A percentile compares a stretch with the other conserved stretches of the same genome.
Evolutionary conservation across 2,888 invertebrate genomes (phyloP).

Genomic region (Alitta virens): DNA sequence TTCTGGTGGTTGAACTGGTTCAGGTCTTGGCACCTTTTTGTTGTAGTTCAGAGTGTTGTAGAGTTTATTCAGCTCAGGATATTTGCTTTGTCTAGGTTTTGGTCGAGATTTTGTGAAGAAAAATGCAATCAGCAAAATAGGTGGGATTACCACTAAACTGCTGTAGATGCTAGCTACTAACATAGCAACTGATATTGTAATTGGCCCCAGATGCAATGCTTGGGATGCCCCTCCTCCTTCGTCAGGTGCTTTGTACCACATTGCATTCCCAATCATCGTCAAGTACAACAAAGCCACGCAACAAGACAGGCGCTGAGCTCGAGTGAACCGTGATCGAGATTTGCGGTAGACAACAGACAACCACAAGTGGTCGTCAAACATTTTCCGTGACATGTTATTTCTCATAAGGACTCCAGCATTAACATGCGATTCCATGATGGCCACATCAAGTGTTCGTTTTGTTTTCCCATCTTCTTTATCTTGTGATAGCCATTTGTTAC

Average conservation of each 20-base stretch:
- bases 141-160: conserved; percentile 33
- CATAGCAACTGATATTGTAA: background rate
- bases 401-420: background rate
- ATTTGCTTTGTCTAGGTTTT: background rate
- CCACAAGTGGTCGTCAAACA: background rate
- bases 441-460: background rate
- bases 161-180: conserved; percentile 27
- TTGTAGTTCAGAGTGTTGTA: too few relatives aligned
- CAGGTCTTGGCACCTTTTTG: too few relatives aligned
- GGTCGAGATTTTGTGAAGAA: conserved; percentile 32
- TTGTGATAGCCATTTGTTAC: background rate
- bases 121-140: conserved; percentile 32
- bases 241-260: background rate
- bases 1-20: too few relatives aligned
- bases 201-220: background rate
- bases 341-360: background rate
- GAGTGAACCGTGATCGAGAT: conserved; percentile 51
- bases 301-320: conserved; percentile 44
- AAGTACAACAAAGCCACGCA: conserved; percentile 35
- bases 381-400: background rate
- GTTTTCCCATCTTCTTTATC: background rate
- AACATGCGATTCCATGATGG: background rate
- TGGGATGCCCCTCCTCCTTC: background rate
- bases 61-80: background rate
- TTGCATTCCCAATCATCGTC: conserved; percentile 34